Base-by-base conservation (phyloP, 1,140 invertebrate species). In the Drosophila kohkoa region DNA sequence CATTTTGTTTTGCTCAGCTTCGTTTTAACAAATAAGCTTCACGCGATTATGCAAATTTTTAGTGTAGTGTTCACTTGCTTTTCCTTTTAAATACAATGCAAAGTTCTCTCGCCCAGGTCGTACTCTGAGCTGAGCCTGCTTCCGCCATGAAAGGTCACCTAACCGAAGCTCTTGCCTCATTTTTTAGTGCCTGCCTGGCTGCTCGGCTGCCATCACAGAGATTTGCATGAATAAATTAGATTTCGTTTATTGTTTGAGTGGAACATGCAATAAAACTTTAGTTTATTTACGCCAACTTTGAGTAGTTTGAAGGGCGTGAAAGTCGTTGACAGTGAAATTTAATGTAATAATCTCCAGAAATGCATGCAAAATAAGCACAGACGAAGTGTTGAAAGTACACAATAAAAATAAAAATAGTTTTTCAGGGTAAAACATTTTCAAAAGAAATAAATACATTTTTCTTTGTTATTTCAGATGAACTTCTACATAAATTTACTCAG, bases 21-120 rank as follows among this genome's bases (percentile, higher is more conserved):
- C 43, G 67, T 65, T 82, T 88, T 88, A 83, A 82, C 83, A 87
- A 87, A 88, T 87, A 88, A 88, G 83, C 83, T 87, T 83, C 85
- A 87, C 83, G 83, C 83, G 83, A 87, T 87, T 87, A 87, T 87
- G 83, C 70, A 87, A 87, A 87, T 87, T 77, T 83, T 20, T 43
- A 43, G 69, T 80, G 62, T 76, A 63, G 55, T 81, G 49, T 16
- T 75, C 67, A 16, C 51, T 49, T 46, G 30, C 54, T 45, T 25
- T 38, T 30, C 5, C 45, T 51, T 49, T 59, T 20, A 64, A 63
- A 59, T 58, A 65, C 60, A 57, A 58, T 67, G 70, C 63, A 58
- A 25, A 46, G 63, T 13, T 6, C 51, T 57, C 16, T 48, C 30
- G 54, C 52, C 46, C 66, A 49, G 52, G n/a, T 67, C 35, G 13